phyloP scores from a whole-genome alignment of 2,888 invertebrate genomes.

The Ormyrus labotus region DNA sequence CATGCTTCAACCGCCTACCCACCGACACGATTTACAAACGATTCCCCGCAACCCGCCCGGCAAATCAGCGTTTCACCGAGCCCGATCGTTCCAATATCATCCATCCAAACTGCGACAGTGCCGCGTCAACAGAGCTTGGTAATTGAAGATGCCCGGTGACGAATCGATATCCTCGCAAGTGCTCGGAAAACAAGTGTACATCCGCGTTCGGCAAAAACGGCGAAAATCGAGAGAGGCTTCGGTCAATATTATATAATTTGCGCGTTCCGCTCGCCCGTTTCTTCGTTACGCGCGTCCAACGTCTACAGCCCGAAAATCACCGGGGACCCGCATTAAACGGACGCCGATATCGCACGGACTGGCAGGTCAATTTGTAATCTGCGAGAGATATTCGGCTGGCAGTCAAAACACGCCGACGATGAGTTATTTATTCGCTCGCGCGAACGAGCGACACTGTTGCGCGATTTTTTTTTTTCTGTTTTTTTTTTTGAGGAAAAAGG shows the following conservation, averaged over 20 bases:
- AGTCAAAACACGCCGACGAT: not conserved
- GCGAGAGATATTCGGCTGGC: not conserved
- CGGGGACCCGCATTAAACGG: constrained; percentile 37
- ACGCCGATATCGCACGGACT: constrained; percentile 43
- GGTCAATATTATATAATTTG: no score
- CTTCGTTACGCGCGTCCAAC: no score
- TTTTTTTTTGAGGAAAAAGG: constrained; percentile 32
- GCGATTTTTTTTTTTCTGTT: not conserved
- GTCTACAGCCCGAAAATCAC: constrained; percentile 33
- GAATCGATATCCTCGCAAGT: constrained; percentile 34
- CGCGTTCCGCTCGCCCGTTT: no score
- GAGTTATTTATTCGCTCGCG: not conserved
- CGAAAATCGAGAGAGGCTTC: no score
- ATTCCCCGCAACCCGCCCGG: not conserved
- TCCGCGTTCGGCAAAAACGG: not conserved
- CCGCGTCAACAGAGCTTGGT: constrained; percentile 14
- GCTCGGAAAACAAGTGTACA: not conserved
- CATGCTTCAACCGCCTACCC: no score
- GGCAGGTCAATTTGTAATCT: constrained; percentile 53
- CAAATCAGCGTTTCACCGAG: not conserved
- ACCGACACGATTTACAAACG: no score
- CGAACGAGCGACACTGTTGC: not conserved
- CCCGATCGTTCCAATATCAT: not conserved
- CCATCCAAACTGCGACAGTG: not conserved
- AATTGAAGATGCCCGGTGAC: constrained; percentile 27